These are phyloP conservation scores for Dendronephthya gigantea DNA, from an alignment of 64 coral and sea anemone species.

Conservation along the genomic window DNA sequence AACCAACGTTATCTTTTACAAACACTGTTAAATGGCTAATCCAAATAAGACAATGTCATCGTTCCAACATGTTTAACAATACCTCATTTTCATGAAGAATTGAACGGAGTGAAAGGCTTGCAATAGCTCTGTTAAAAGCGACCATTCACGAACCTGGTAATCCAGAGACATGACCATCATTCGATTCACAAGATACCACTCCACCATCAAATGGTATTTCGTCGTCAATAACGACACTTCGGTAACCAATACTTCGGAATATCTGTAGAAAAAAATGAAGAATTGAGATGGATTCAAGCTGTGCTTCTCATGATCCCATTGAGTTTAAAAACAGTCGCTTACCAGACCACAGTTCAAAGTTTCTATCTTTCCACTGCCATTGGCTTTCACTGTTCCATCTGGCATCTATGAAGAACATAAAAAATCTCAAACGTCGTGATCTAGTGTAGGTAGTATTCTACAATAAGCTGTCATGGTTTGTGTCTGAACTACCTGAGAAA, in stretches of 20 bases:
- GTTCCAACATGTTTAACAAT: too few species aligned
- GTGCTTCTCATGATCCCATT: neutral
- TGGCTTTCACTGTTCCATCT: slow-evolving; percentile 40
- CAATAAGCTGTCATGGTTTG: too few species aligned
- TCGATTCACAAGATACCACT: neutral
- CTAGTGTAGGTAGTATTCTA: too few species aligned
- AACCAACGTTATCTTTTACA: too few species aligned
- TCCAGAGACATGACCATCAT: slow-evolving; percentile 52
- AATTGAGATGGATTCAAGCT: neutral
- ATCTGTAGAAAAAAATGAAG: neutral
- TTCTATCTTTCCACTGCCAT: slow-evolving; percentile 46
- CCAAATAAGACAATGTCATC: too few species aligned
- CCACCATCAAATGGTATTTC: too few species aligned
- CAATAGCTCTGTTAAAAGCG: too few species aligned
- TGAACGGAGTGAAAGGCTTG: neutral
- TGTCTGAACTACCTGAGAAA: too few species aligned
- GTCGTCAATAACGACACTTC: too few species aligned
- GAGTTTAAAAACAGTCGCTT: neutral
- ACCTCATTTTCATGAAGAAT: neutral
- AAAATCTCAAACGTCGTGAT: too few species aligned
- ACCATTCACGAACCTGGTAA: slow-evolving; percentile 16
- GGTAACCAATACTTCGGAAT: too few species aligned
- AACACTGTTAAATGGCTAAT: too few species aligned
- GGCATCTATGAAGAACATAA: neutral
- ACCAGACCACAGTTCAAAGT: slow-evolving; percentile 59